Evolutionary conservation across 1,140 invertebrate species (phyloP), one percentile per base, ranked within the genome.

Genomic region (Odontomachus brunneus): DNA sequence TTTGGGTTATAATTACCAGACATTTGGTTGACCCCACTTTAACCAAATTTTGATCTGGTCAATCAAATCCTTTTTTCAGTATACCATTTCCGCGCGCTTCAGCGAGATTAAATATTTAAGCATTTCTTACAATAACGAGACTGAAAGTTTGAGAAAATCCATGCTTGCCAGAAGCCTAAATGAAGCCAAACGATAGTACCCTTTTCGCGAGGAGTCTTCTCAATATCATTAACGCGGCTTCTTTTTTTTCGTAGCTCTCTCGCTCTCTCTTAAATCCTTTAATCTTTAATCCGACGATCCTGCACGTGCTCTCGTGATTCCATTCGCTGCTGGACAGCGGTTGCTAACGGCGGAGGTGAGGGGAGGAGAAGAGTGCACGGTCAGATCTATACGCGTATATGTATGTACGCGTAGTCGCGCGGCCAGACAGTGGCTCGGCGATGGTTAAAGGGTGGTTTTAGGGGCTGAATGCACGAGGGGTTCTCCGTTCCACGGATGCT

Each of bases 401-500:
- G 29, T 14, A 71, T 17, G 14, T 26, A 57, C 12, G n/a, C 17
- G 11, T 73, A 81, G 66, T 22, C 53, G 76, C 51, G 38, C 67
- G 44, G 69, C 66, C 78, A 82, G 73, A 84, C 84, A 65, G 49
- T 80, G 67, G 84, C 86, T 86, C 38, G 72, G 48, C 51, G 80
- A 65, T 57, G 86, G 63, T 88, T 87, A 78, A 74, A 84, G 86
- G 86, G 75, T 87, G 83, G 86, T 87, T 88, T 80, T 87, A 88
- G 86, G 85, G 86, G 65, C 38, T 88, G 86, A 87, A 88, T 87
- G 75, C 86, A 84, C 65, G 83, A 88, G 86, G 86, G 86, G 86
- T 62, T 87, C 38, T 78, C 29, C 69, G 86, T 88, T 88, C 83
- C 86, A 76, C 83, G 82, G 76, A 88, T 88, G 86, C 86, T 87